Base-by-base conservation (phyloP, 2,888 invertebrate genomes). In the Xylota segnis region DNA sequence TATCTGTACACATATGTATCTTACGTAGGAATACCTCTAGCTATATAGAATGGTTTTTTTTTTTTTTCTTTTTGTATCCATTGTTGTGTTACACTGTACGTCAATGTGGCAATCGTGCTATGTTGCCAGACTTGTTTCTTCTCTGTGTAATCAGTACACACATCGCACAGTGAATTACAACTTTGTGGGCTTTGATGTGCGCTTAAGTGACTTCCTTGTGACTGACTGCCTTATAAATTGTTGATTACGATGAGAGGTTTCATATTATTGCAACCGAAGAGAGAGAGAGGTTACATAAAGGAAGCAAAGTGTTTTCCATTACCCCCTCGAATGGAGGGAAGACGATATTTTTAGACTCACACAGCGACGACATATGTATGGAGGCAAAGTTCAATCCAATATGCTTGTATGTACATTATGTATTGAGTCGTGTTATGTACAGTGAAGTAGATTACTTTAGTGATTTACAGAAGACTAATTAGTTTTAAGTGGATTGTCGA, bases 201-300 rank as follows among this genome's bases (percentile, higher is more conserved):
- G 71, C 84, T 71, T 83, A 65, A 84, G 70, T 75, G 75, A 84
- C 84, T 84, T 84, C 84, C 81, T 84, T 81, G 83, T 68, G 72
- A 74, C 78, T 83, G 83, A 77, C 77, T 83, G 83, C 72, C 77
- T 77, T 83, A 84, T 76, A 81, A 81, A 76, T 84, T 84, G 75
- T 71, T 84, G 75, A 81, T 81, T 76, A 52, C 79, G 74, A 74
- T 70, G 79, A 71, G 52, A 59, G 45, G 75, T 65, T 65, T 50
- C 66, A 40, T 50, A 70, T 70, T 27, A 43, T 50, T 40, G 40
- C 66, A 61, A 50, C 58, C 58, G 47, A 32, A 54, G 43, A 40
- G 37, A 54, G 43, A 40, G 37, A 63, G 45, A 40, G 52, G 65
- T 74, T 79, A 66, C 54, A 63, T 79, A 79, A 74, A 74, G 52